Evolutionary conservation across 2,888 invertebrate species (phyloP).

Genomic region (Anthophora plumipes): DNA sequence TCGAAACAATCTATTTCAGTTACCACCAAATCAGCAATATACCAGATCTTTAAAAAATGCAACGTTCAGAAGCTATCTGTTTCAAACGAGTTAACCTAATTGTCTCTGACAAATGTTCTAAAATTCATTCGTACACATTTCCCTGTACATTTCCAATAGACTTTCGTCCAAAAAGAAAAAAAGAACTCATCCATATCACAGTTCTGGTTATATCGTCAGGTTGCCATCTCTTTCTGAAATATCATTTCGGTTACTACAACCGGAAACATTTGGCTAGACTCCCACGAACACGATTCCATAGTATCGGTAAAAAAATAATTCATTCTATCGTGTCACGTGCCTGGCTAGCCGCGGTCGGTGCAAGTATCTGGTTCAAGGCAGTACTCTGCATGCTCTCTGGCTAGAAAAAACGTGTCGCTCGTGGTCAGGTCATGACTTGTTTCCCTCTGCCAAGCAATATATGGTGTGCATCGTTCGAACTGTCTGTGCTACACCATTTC

Average conservation of each 20-base stretch:
- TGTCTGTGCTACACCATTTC: neutral
- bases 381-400: slow-evolving; percentile 20
- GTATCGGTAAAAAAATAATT: slow-evolving; percentile 3
- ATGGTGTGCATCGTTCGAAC: neutral
- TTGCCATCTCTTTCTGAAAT: neutral
- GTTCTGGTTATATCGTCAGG: neutral
- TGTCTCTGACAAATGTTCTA: no score
- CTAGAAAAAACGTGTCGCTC: slow-evolving; percentile 12
- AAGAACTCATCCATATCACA: neutral
- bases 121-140: no score
- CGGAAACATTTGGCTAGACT: slow-evolving; percentile 2
- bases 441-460: neutral
- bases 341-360: slow-evolving; percentile 3
- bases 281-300: slow-evolving; percentile 13
- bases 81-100: no score
- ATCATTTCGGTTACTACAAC: neutral
- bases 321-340: slow-evolving; percentile 31
- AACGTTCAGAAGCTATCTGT: no score
- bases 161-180: no score
- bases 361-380: slow-evolving; percentile 56
- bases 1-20: no score
- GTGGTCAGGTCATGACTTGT: slow-evolving; percentile 1
- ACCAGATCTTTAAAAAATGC: no score
- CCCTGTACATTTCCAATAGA: no score
- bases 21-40: no score